phyloP scores from a whole-genome alignment of 2,888 invertebrate genomes.

The Dasysyrphus albostriatus region DNA sequence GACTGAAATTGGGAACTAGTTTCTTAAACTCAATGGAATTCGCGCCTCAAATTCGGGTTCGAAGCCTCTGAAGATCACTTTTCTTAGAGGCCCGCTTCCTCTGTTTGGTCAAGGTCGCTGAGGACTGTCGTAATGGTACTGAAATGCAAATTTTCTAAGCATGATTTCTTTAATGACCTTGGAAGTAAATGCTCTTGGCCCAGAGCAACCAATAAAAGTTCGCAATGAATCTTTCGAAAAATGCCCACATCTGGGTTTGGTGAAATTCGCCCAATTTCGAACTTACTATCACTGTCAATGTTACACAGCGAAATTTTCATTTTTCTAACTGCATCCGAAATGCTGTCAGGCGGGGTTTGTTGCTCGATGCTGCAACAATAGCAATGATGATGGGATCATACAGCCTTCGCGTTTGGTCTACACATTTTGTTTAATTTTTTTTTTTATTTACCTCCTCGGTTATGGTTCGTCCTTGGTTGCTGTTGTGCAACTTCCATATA shows the following conservation, averaged over 20 bases:
- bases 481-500: background rate
- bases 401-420: constrained; percentile 44
- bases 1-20: no score
- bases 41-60: no score
- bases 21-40: no score
- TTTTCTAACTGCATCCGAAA: constrained; percentile 72
- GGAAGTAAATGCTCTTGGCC: no score
- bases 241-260: background rate
- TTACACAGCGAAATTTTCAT: constrained; percentile 60
- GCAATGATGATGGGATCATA: constrained; percentile 74
- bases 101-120: no score
- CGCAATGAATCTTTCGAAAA: no score
- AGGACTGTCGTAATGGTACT: no score
- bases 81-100: no score
- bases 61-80: no score
- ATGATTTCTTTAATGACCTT: no score
- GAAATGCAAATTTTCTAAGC: no score
- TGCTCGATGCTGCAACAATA: constrained; percentile 55
- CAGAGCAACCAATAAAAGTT: no score
- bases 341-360: constrained; percentile 54
- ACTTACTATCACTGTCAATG: constrained; percentile 54
- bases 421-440: background rate
- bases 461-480: constrained; percentile 50
- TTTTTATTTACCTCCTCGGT: background rate
- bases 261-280: constrained; percentile 5